phyloP scores from a whole-genome alignment of 1,140 invertebrate genomes.

The Coptotermes formosanus region DNA sequence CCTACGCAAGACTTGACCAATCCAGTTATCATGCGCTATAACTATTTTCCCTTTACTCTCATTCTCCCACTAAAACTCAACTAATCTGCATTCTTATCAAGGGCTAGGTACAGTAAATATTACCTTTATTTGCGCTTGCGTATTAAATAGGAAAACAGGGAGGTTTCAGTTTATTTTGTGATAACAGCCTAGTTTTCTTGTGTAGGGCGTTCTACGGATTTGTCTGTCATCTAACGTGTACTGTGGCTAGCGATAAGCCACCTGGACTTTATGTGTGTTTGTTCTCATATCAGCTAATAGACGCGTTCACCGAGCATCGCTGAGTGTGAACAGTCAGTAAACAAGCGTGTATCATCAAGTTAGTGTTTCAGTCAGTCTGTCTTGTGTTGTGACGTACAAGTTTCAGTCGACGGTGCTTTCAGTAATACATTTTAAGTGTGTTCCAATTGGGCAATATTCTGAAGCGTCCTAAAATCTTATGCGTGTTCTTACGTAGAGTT shows the following conservation, averaged over 20 bases:
- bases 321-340: not conserved
- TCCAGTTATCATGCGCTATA: not conserved
- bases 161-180: conserved; percentile 6
- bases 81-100: not conserved
- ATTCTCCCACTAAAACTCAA: not conserved
- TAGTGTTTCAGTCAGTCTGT: not conserved
- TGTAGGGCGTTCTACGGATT: not conserved
- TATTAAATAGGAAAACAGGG: conserved; percentile 13
- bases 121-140: conserved; percentile 10
- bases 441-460: too few species aligned
- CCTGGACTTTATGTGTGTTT: not conserved
- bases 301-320: not conserved
- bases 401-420: too few species aligned
- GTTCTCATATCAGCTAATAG: not conserved
- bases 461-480: too few species aligned
- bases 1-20: too few species aligned
- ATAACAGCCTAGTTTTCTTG: not conserved
- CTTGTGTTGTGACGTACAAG: too few species aligned
- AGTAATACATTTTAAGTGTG: too few species aligned
- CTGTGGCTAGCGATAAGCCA: not conserved
- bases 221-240: not conserved
- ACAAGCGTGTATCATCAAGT: not conserved
- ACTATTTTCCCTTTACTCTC: not conserved
- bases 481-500: too few species aligned
- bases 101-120: not conserved